Evolutionary conservation across 23 tunicate species (phyloP).

Genomic region (Botrylloides violaceus): DNA sequence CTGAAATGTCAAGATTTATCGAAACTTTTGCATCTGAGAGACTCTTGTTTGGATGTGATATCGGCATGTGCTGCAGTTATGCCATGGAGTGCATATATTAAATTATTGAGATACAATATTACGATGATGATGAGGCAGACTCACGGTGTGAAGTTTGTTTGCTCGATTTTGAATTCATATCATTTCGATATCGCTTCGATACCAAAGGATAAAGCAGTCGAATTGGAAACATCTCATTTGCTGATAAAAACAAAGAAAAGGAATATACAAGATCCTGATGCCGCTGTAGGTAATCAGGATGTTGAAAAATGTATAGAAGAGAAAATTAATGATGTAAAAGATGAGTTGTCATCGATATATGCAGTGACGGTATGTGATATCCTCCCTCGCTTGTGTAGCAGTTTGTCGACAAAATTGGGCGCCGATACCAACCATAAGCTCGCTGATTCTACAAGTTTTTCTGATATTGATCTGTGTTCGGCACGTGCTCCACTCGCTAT

Average conservation of each 20-base stretch:
- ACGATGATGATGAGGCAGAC: constrained; percentile 14
- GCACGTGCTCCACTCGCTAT: constrained; percentile 63
- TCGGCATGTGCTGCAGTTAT: constrained; percentile 33
- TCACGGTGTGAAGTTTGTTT: constrained; percentile 35
- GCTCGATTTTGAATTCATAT: constrained; percentile 41
- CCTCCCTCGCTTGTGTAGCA: constrained; percentile 35
- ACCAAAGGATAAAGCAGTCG: background rate
- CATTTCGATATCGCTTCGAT: constrained; percentile 53
- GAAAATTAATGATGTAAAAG: background rate
- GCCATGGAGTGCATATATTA: constrained; percentile 61
- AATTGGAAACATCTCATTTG: background rate
- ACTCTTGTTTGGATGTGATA: constrained; percentile 59
- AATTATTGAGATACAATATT: constrained; percentile 32
- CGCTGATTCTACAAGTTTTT: constrained; percentile 20
- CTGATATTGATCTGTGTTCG: constrained; percentile 39
- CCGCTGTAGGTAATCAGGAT: constrained; percentile 3
- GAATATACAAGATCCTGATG: background rate
- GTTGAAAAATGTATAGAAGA: background rate
- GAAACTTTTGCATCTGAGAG: constrained; percentile 29
- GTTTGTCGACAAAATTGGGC: constrained; percentile 25
- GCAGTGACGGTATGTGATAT: constrained; percentile 11
- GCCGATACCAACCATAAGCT: constrained; percentile 41
- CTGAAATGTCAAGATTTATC: constrained; percentile 35
- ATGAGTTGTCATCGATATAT: constrained; percentile 5
- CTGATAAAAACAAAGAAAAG: background rate